Base-by-base conservation (phyloP, 2,888 invertebrate species). In the Harpagoxenus sublaevis region DNA sequence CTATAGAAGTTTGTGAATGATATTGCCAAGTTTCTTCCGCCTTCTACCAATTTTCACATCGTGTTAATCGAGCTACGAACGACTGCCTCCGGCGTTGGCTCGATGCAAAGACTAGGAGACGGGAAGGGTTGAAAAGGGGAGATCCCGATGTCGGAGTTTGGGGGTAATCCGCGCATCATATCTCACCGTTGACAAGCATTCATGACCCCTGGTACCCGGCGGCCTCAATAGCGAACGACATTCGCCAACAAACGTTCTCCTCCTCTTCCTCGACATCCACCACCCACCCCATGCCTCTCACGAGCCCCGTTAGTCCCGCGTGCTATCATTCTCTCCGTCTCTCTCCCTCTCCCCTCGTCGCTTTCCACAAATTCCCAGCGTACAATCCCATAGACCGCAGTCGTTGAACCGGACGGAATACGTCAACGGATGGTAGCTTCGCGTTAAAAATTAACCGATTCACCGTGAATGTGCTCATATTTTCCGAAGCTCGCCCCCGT, bases 171-270 rank as follows among this genome's bases (percentile, higher is more conserved):
- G 91, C 90, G 92, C 92, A 92, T 93, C 93, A 93, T 93, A 92
- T 93, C 92, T 93, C 92, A 93, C 90, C 90, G 93, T 92, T 93
- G 93, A 93, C 93, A 93, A 92, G 93, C 93, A 93, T 93, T 93
- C 93, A 93, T 91, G 92, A 92, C 92, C 91, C 88, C 87, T 87
- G 89, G 86, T 89, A 86, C 88, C 88, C 88, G 87, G 86, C 90
- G 90, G 89, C 89, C 90, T 93, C 92, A 91, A 93, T 93, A 88
- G 92, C 91, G 89, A 92, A 90, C 93, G 93, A 93, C 93, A 91
- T 92, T 89, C 88, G 90, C 92, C 91, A 89, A 92, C 93, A 91
- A 92, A 92, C 91, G 85, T 86, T 87, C 88, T 86, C 83, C 85
- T 73, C 83, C 87, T 75, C 83, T 57, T 71, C 63, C 55, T 70